Conservation (phyloP, 2,113 vertebrate genomes). For the Nothocercus julius region DNA sequence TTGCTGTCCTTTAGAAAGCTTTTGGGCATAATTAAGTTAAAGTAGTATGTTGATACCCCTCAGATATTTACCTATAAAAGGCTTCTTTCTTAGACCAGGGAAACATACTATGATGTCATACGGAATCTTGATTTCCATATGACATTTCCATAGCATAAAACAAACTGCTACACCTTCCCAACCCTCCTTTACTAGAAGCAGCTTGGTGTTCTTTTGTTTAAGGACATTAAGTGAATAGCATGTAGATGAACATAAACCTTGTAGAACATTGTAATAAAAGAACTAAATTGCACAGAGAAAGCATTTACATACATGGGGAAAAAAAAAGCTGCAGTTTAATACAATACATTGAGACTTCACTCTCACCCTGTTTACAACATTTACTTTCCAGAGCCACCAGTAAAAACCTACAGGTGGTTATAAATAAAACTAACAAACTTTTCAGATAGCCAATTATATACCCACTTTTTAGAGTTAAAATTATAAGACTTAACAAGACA, state of each 20-base stretch:
- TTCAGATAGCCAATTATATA: background rate
- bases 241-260: background rate
- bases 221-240: background rate
- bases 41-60: fast-evolving
- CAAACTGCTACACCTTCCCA: background rate
- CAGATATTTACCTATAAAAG: background rate
- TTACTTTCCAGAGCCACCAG: fast-evolving
- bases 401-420: background rate
- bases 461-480: background rate
- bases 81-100: too few relatives aligned
- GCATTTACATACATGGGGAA: background rate
- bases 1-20: background rate
- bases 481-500: background rate
- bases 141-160: background rate
- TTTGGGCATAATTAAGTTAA: background rate
- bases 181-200: background rate
- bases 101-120: fast-evolving
- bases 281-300: background rate
- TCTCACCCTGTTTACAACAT: background rate
- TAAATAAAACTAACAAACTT: background rate
- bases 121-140: background rate
- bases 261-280: background rate
- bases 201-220: background rate
- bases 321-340: background rate
- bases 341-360: background rate